A percentile compares a stretch with the other conserved stretches of the same genome.
Evolutionary conservation across 2,888 invertebrate genomes (phyloP).

Genomic region (Mycalesis mineus): DNA sequence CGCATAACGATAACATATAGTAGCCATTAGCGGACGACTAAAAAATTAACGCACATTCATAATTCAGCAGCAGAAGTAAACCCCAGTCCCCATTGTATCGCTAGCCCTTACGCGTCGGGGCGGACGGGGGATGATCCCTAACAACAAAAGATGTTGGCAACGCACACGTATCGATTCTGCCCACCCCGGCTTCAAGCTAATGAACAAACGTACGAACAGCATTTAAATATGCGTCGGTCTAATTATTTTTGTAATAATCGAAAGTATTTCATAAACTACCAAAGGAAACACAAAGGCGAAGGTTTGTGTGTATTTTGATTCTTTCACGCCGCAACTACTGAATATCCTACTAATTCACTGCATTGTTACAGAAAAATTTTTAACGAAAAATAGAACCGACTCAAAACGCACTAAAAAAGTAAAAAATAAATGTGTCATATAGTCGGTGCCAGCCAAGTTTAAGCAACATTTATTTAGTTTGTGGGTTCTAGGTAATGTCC

Average conservation of each 20-base stretch:
- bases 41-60: constrained; percentile 18
- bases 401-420: too few species aligned
- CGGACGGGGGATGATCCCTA: constrained; percentile 41
- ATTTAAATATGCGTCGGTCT: not conserved
- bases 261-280: too few species aligned
- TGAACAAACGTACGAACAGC: constrained; percentile 17
- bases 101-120: constrained; percentile 23
- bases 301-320: too few species aligned
- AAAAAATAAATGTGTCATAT: too few species aligned
- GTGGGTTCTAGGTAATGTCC: too few species aligned
- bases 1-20: not conserved
- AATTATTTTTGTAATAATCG: not conserved
- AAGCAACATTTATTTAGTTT: too few species aligned
- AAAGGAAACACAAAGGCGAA: too few species aligned
- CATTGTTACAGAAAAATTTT: too few species aligned
- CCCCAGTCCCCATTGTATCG: constrained; percentile 9
- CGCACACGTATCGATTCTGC: constrained; percentile 58
- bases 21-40: not conserved
- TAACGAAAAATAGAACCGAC: too few species aligned
- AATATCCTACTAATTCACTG: too few species aligned
- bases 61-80: constrained; percentile 19
- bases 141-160: constrained; percentile 60
- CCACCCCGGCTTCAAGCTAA: constrained; percentile 30
- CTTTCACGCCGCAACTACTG: too few species aligned
- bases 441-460: too few species aligned